phyloP scores from a whole-genome alignment of 2,797 vertebrate species.

The Otus scops region DNA sequence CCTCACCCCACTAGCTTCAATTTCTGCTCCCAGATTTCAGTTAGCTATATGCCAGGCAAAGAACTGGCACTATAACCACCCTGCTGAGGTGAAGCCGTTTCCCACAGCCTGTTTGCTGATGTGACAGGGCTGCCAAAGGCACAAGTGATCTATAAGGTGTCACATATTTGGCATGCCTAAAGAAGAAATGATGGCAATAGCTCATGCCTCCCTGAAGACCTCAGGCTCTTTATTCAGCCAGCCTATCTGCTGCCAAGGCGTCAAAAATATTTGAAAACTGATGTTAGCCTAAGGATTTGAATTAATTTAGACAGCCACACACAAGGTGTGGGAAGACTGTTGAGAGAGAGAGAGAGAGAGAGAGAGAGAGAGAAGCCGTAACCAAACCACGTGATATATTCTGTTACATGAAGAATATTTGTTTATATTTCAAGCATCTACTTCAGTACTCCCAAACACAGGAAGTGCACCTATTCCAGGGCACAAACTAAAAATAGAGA shows the following conservation, averaged over 20 bases:
- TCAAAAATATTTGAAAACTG: background rate
- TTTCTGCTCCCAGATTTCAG: background rate
- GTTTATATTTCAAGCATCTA: background rate
- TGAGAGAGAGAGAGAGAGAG: background rate
- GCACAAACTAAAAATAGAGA: conserved; percentile 19
- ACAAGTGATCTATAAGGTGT: background rate
- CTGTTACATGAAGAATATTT: background rate
- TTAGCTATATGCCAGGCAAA: background rate
- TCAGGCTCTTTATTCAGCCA: background rate
- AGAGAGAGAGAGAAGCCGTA: background rate
- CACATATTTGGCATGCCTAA: background rate
- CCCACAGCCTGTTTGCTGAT: background rate
- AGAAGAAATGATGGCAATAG: background rate
- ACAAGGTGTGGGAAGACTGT: background rate
- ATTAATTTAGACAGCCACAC: background rate
- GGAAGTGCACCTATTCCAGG: background rate
- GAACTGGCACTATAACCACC: background rate
- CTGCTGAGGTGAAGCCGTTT: background rate
- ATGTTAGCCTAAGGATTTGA: background rate
- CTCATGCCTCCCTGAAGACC: background rate
- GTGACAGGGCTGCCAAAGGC: background rate
- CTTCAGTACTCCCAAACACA: background rate
- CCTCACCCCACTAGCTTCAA: background rate
- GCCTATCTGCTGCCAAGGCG: background rate
- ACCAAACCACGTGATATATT: background rate